These are phyloP conservation scores for Reticulitermes speratus DNA, from an alignment of 1,140 invertebrate genomes.

Conservation along the genomic window DNA sequence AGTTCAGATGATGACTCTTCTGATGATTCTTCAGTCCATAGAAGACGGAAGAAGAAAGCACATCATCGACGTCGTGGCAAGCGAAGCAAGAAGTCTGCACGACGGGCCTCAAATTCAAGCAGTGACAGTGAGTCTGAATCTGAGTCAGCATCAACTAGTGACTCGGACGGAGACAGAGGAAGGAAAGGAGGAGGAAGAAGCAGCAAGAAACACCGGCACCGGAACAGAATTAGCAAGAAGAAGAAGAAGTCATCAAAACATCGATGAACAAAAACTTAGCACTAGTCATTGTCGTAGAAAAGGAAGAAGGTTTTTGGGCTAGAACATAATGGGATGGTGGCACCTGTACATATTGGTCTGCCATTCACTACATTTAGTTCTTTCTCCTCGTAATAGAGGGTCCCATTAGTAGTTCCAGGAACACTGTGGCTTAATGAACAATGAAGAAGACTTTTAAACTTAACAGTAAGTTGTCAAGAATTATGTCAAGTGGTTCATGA, in stretches of 20 bases:
- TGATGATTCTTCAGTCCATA: conserved; percentile 16
- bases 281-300: not conserved
- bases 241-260: conserved; percentile 33
- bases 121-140: conserved; percentile 19
- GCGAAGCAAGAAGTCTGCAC: not conserved
- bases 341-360: not conserved
- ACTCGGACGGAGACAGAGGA: conserved; percentile 8
- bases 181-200: not conserved
- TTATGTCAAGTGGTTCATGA: not conserved
- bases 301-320: not conserved
- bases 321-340: not conserved
- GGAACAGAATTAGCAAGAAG: conserved; percentile 25
- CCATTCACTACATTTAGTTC: not conserved
- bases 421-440: not conserved
- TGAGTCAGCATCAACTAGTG: conserved; percentile 21
- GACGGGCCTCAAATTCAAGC: conserved; percentile 2
- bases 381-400: not conserved
- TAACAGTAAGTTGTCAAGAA: not conserved
- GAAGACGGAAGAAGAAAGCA: conserved; percentile 15
- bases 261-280: conserved; percentile 11
- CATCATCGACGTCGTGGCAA: not conserved
- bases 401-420: not conserved
- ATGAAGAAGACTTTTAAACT: not conserved
- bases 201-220: conserved; percentile 24
- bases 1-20: conserved; percentile 31